phyloP scores from a whole-genome alignment of 2,113 vertebrate genomes.

The Hypocryptadius cinnamomeus region DNA sequence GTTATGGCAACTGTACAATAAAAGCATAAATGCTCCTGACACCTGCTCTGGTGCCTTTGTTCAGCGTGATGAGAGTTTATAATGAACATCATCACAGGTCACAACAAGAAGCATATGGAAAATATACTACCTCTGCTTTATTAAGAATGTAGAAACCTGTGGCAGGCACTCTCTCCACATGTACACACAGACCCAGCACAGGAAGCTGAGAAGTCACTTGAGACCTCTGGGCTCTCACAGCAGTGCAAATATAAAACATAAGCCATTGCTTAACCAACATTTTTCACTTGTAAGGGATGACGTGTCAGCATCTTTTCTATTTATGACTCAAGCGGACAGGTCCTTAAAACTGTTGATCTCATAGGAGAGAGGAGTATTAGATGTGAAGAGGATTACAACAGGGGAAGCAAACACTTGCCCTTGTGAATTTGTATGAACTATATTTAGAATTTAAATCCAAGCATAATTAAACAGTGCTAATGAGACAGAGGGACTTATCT shows the following conservation, averaged over 20 bases:
- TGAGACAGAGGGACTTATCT: constrained; percentile 41
- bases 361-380: neutral
- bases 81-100: neutral
- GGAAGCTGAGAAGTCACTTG: neutral
- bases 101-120: neutral
- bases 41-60: neutral
- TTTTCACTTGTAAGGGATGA: neutral
- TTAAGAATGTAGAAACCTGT: neutral
- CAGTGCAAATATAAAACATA: neutral
- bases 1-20: neutral
- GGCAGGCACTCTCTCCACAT: neutral
- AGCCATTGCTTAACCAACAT: neutral
- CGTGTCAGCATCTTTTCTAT: neutral
- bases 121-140: neutral
- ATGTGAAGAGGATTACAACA: neutral
- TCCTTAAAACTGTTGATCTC: constrained; percentile 6
- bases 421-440: constrained; percentile 39
- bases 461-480: constrained; percentile 47
- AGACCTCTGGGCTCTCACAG: neutral
- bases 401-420: constrained; percentile 34
- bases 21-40: neutral
- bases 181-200: neutral
- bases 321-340: neutral
- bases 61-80: neutral
- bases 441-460: constrained; percentile 47